Conservation (phyloP, 2,888 invertebrate genomes). For the Gryllus longicercus region DNA sequence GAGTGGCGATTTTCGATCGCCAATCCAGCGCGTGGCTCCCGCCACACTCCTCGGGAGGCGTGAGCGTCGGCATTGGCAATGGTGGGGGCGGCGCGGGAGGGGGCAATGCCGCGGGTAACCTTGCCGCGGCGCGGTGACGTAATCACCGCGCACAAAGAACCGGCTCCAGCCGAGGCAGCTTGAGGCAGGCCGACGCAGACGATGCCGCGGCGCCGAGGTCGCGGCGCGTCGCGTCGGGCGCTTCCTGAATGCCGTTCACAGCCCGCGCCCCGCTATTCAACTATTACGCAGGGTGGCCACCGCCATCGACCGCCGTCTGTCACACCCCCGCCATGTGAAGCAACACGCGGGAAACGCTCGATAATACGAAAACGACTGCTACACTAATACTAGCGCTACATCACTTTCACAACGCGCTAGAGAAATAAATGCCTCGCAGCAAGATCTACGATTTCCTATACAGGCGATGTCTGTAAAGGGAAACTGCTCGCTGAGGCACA, state of each 20-base stretch:
- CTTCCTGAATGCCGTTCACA: background rate
- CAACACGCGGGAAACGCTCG: background rate
- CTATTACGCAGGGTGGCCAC: background rate
- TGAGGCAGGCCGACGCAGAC: background rate
- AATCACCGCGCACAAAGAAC: background rate
- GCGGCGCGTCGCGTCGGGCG: background rate
- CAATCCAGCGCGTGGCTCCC: background rate
- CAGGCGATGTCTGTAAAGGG: background rate
- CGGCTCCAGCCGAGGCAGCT: background rate
- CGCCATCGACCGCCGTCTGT: background rate
- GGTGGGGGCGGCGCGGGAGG: background rate
- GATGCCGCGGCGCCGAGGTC: background rate
- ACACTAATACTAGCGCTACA: too few species aligned
- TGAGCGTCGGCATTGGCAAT: background rate
- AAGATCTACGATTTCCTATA: background rate
- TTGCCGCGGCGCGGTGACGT: conserved; percentile 1
- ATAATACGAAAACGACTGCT: background rate
- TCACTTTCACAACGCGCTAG: too few species aligned
- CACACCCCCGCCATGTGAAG: background rate
- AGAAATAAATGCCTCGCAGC: too few species aligned
- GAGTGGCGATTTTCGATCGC: too few species aligned
- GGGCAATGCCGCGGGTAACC: background rate
- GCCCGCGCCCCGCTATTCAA: background rate
- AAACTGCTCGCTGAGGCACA: background rate
- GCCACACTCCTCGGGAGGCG: background rate